Base-by-base conservation (phyloP, 2,113 vertebrate species). In the Tretioscincus oriximinensis region DNA sequence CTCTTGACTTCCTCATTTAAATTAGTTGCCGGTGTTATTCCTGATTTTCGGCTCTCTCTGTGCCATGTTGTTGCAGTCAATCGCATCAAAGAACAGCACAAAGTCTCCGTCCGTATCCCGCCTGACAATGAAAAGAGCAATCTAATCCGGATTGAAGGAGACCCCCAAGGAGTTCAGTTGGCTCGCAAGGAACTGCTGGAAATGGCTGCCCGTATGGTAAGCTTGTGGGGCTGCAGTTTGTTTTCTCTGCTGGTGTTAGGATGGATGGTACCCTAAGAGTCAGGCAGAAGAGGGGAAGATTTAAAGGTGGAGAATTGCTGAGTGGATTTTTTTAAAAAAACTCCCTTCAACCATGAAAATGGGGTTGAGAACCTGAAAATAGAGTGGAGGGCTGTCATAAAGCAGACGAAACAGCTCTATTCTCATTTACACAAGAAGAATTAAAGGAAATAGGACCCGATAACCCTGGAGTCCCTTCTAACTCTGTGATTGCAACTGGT, bases 161-260 rank as follows among this genome's bases (percentile, higher is more conserved):
- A 96, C 83, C 96, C 95, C 1, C 94, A 96, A 85, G 96, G 96
- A 35, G 96, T 96, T 3, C 96, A 96, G 89, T 87, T 95, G 90
- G 96, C 96, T 2, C 92, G 95, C 76, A 92, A 91, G 80, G 96
- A 96, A 78, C 94, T 96, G 69, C 85, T 96, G 7, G 96, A 96
- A 85, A 95, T 96, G 96, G 95, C 94, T 54, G 94, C 95, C 87
- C 94, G 96, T 28, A 96, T 96, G 96, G 96, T 96, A 93, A 94
- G 92, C 20, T 31, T 14, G 14, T 51, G 16, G 24, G 58, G 24
- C 0, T 5, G 35, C 26, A 14, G 58, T 29, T 63, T 41, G 2
- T 4, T 75, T 26, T 31, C 22, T n/a, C 51, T 5, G 18, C 16
- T 16, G 29, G 73, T 7, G 11, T 41, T 63, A 2, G 22, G 74